These are phyloP conservation scores for Cairina moschata DNA, from an alignment of 2,113 vertebrate genomes.

Conservation along the genomic window DNA sequence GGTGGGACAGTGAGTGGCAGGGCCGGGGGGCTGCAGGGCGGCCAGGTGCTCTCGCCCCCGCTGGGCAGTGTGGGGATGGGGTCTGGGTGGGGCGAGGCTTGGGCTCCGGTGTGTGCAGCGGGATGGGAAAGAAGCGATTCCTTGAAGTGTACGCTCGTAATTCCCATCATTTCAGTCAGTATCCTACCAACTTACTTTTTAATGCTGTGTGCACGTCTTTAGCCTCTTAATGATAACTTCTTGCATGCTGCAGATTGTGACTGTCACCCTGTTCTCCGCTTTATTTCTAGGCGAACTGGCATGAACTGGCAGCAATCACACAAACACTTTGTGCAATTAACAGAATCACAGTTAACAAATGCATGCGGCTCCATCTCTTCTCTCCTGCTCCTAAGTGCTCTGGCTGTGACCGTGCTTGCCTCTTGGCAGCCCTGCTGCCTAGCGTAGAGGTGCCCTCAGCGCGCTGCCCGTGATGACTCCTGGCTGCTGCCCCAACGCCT, in stretches of 20 bases:
- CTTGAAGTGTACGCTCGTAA: fast-evolving
- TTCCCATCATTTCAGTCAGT: fast-evolving
- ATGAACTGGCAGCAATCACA: not conserved
- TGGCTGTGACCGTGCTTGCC: not conserved
- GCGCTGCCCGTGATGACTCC: not conserved
- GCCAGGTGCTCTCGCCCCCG: too few species aligned
- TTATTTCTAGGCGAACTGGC: not conserved
- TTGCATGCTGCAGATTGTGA: fast-evolving
- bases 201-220: fast-evolving
- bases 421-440: not conserved
- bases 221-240: not conserved
- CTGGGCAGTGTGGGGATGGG: too few species aligned
- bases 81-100: not conserved
- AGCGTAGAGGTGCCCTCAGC: fast-evolving
- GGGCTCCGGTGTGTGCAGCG: not conserved
- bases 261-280: not conserved
- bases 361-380: not conserved
- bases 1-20: slow-evolving; percentile 84
- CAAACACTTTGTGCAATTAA: not conserved
- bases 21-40: too few species aligned
- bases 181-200: fast-evolving
- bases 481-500: not conserved
- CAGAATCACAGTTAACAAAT: not conserved
- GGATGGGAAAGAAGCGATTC: not conserved
- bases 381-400: not conserved